Evolutionary conservation across 2,113 vertebrate genomes (phyloP).

Genomic region (Pavo muticus): DNA sequence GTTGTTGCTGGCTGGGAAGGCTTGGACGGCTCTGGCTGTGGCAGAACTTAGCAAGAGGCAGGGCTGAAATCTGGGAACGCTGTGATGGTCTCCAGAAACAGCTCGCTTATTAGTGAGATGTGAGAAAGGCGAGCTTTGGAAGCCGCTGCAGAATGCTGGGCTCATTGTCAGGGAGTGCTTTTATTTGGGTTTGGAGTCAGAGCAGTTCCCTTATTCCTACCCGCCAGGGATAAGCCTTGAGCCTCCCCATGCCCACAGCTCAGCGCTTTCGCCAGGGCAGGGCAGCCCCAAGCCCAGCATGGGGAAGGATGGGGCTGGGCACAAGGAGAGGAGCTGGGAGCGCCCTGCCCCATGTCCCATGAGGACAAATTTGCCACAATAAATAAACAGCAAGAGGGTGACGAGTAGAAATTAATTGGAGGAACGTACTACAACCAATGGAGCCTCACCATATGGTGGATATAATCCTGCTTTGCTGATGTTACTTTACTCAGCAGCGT

Average conservation of each 20-base stretch:
- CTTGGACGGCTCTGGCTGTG: not conserved
- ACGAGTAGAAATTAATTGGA: slow-evolving; percentile 65
- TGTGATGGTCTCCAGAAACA: not conserved
- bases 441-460: slow-evolving; percentile 68
- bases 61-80: not conserved
- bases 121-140: not conserved
- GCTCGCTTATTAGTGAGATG: rapidly evolving
- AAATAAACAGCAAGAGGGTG: slow-evolving; percentile 66
- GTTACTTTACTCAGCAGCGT: slow-evolving; percentile 32
- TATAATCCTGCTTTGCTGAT: slow-evolving; percentile 43
- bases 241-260: not conserved
- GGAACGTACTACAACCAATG: slow-evolving; percentile 38
- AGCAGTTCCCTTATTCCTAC: not conserved
- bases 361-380: slow-evolving; percentile 68
- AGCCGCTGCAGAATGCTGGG: not conserved
- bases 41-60: not conserved
- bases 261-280: not conserved
- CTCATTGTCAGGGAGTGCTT: not conserved
- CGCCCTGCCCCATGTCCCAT: not conserved
- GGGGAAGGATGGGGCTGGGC: slow-evolving; percentile 43
- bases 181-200: not conserved
- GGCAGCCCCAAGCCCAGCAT: not conserved
- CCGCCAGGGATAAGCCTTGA: not conserved
- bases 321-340: not conserved
- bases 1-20: not conserved